Evolutionary conservation across 2,888 invertebrate species (phyloP), one percentile per base, ranked within the genome.

Genomic region (Orchestes rusci): DNA sequence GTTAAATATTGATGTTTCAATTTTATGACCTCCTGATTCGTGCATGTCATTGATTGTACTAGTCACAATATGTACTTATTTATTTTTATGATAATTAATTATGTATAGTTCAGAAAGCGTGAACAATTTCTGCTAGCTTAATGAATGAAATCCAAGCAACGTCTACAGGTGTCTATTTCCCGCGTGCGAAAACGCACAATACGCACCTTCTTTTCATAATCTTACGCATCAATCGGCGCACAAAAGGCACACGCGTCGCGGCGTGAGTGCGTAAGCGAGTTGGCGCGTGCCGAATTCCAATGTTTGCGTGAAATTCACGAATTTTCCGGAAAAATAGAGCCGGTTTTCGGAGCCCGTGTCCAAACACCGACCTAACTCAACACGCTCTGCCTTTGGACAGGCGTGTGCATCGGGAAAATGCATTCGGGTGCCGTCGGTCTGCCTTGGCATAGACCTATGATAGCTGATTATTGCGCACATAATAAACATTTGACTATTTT

Each of bases 361-460:
- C 61, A 64, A 64, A 66, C 53, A 65, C 67, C 67, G 69, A 69
- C 69, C 69, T 69, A 68, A 61, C 68, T 62, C 67, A 69, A 69
- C 67, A 66, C 65, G 59, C 61, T 66, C 65, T 64, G 65, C 54
- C n/a, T 61, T 67, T 68, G 65, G 60, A 65, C 50, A 43, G 55
- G 45, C 56, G 59, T 64, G n/a, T n/a, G 64, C 65, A 64, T 57
- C 62, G 43, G 37, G 38, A 46, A 43, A 43, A 43, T 43, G 46
- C 39, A 36, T 35, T 34, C 29, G 32, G 49, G 39, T 41, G 30
- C 49, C 44, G 48, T 15, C 36, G 37, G 5, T 36, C 16, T 48
- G 19, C 37, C 50, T 47, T 50, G 50, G 39, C 50, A 43, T 43
- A 35, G 43, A 43, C 36, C 45, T 41, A 13, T 42, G 49, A 49